Evolutionary conservation across 2,888 invertebrate species (phyloP).

Genomic region (Panorpa germanica): DNA sequence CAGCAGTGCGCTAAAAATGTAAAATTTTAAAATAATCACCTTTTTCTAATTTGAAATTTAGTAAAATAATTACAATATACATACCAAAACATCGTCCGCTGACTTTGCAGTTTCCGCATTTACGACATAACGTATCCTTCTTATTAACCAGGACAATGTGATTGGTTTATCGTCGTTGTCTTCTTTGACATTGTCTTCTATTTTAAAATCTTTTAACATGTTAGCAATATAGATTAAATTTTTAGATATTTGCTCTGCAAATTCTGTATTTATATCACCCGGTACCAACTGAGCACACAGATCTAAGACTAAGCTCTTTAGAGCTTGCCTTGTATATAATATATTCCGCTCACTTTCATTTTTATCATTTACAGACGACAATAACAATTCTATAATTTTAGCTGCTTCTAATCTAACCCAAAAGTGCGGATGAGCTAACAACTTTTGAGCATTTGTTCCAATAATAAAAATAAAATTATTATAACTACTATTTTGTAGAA

Average conservation of each 20-base stretch:
- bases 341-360: slow-evolving; percentile 27
- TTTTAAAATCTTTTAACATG: slow-evolving; percentile 34
- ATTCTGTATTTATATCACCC: slow-evolving; percentile 41
- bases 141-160: slow-evolving; percentile 54
- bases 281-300: slow-evolving; percentile 55
- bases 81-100: slow-evolving; percentile 50
- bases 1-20: slow-evolving; percentile 44
- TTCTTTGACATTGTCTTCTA: slow-evolving; percentile 18
- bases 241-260: slow-evolving; percentile 52
- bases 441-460: slow-evolving; percentile 44
- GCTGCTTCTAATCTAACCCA: slow-evolving; percentile 70
- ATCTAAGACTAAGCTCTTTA: slow-evolving; percentile 53
- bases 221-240: slow-evolving; percentile 50
- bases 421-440: slow-evolving; percentile 63
- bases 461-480: slow-evolving; percentile 32
- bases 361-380: slow-evolving; percentile 27
- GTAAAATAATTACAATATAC: slow-evolving; percentile 16
- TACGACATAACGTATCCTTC: slow-evolving; percentile 52
- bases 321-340: slow-evolving; percentile 39
- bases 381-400: slow-evolving; percentile 54
- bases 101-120: slow-evolving; percentile 62
- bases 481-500: slow-evolving; percentile 31
- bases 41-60: slow-evolving; percentile 4
- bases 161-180: slow-evolving; percentile 28
- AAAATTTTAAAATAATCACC: slow-evolving; percentile 9